These are phyloP conservation scores for Drosophila cardini DNA, from an alignment of 1,140 invertebrate genomes.

Conservation along the genomic window DNA sequence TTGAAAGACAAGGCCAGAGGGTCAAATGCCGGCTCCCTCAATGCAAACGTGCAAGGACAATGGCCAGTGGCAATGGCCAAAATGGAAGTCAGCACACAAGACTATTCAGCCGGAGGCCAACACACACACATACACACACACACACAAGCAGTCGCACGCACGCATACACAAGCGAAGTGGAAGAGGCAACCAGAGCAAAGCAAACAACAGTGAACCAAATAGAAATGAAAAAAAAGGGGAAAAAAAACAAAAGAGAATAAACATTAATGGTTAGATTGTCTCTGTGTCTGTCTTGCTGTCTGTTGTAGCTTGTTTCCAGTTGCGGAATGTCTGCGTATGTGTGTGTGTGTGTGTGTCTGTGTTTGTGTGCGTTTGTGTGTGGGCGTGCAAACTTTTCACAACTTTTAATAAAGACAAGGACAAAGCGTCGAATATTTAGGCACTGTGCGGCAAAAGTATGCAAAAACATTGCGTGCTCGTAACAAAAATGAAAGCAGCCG, in stretches of 20 bases:
- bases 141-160: neutral
- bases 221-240: slow-evolving; percentile 15
- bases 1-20: slow-evolving; percentile 75
- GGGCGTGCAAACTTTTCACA: slow-evolving; percentile 47
- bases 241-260: slow-evolving; percentile 45
- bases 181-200: slow-evolving; percentile 25
- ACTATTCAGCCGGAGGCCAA: slow-evolving; percentile 52
- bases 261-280: slow-evolving; percentile 68
- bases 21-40: slow-evolving; percentile 54
- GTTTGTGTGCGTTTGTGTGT: slow-evolving; percentile 8
- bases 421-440: slow-evolving; percentile 69
- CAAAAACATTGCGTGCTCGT: slow-evolving; percentile 66
- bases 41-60: slow-evolving; percentile 24
- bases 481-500: slow-evolving; percentile 71
- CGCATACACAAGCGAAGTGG: slow-evolving; percentile 7
- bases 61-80: slow-evolving; percentile 27
- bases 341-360: slow-evolving; percentile 19
- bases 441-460: slow-evolving; percentile 60
- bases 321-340: slow-evolving; percentile 12
- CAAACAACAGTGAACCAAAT: slow-evolving; percentile 53
- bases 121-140: slow-evolving; percentile 39
- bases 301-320: slow-evolving; percentile 25
- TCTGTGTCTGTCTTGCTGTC: neutral
- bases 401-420: slow-evolving; percentile 81
- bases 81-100: slow-evolving; percentile 43